Percentiles rank a stretch among this genome's conserved stretches.
phyloP scores from a whole-genome alignment of 2,888 invertebrate species.

The Lasioglossum vierecki region DNA sequence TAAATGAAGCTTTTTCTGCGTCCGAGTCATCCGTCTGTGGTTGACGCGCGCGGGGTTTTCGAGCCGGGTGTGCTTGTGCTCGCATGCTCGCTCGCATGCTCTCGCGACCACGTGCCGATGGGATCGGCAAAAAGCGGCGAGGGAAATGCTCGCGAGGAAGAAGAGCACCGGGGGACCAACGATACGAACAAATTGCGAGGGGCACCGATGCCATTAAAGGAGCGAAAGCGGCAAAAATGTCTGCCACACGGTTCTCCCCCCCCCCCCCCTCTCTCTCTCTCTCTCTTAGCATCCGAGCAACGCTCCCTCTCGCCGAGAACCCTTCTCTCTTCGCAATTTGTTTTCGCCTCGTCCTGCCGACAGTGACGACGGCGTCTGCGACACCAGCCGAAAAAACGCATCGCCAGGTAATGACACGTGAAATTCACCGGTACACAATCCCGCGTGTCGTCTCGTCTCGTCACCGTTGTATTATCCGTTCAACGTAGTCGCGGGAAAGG shows the following conservation, averaged over 20 bases:
- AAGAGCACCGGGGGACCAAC: slow-evolving; percentile 54
- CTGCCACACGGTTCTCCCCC: slow-evolving; percentile 48
- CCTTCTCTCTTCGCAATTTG: slow-evolving; percentile 63
- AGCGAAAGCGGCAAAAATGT: slow-evolving; percentile 80
- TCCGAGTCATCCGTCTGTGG: slow-evolving; percentile 1
- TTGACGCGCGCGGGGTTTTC: slow-evolving; percentile 9
- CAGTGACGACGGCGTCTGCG: slow-evolving; percentile 8
- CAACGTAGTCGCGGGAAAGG: not conserved
- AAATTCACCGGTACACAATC: slow-evolving; percentile 38
- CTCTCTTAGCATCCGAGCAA: not conserved
- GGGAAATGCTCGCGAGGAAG: slow-evolving; percentile 54
- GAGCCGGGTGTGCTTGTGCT: slow-evolving; percentile 11
- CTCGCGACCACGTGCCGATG: slow-evolving; percentile 47
- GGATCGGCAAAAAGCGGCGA: slow-evolving; percentile 49
- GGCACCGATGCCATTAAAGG: slow-evolving; percentile 78
- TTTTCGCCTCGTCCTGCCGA: slow-evolving; percentile 54
- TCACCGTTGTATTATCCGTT: slow-evolving; percentile 29
- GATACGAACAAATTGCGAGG: slow-evolving; percentile 74
- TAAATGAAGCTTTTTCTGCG: slow-evolving; percentile 42
- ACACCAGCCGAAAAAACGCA: slow-evolving; percentile 26
- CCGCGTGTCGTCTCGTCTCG: slow-evolving; percentile 3
- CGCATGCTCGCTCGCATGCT: not conserved
- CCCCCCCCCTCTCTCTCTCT: not conserved
- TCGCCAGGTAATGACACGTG: slow-evolving; percentile 46
- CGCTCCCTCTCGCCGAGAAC: slow-evolving; percentile 39